Evolutionary conservation across 2,113 vertebrate genomes (phyloP).

Genomic region (Dipodomys ordii): DNA sequence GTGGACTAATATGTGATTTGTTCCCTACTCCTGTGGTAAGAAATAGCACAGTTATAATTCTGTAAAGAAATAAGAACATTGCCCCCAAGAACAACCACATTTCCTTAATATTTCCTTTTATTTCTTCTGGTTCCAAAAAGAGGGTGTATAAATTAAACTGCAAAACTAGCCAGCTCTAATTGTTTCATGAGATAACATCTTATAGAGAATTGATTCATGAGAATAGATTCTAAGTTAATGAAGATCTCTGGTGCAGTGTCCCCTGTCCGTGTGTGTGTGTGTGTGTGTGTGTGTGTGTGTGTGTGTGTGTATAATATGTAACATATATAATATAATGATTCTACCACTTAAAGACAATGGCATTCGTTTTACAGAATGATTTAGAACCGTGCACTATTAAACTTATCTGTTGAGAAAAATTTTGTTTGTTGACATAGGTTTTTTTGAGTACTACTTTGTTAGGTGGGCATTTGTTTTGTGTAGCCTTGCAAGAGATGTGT

Average conservation of each 20-base stretch:
- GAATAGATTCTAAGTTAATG: conserved; percentile 24
- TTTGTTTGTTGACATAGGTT: conserved; percentile 7
- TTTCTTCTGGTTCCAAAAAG: neutral
- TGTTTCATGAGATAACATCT: neutral
- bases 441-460: conserved; percentile 22
- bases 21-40: neutral
- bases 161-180: neutral
- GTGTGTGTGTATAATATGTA: no score
- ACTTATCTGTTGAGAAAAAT: conserved; percentile 12
- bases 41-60: conserved; percentile 46
- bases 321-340: no score
- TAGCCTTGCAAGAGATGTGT: neutral
- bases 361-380: conserved; percentile 36
- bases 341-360: neutral
- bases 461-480: neutral
- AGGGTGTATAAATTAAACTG: neutral
- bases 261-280: no score
- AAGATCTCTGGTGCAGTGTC: neutral
- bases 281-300: no score
- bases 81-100: neutral
- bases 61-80: conserved; percentile 55
- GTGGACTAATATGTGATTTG: conserved; percentile 42
- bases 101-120: conserved; percentile 50
- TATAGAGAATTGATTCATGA: neutral
- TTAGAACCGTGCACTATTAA: conserved; percentile 1